Percentiles rank a stretch among this genome's conserved stretches.
Conservation (phyloP, 1,140 invertebrate genomes). For the Lordiphosa stackelbergi region DNA sequence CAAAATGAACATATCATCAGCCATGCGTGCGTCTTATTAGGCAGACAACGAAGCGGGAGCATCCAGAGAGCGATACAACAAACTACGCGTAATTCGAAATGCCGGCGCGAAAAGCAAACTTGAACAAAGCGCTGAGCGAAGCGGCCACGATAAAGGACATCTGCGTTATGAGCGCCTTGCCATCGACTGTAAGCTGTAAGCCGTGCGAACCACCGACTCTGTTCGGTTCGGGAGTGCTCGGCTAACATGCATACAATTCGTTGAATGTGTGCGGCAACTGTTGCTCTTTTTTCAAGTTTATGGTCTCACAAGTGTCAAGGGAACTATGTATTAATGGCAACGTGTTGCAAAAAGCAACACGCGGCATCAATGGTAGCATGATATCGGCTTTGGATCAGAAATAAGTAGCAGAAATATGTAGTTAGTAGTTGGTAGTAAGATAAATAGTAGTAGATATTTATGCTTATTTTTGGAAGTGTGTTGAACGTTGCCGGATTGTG, state of each 20-base stretch:
- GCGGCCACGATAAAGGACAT: slow-evolving; percentile 68
- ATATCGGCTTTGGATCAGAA: slow-evolving; percentile 21
- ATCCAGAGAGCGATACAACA: slow-evolving; percentile 2
- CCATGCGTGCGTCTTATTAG: slow-evolving; percentile 52
- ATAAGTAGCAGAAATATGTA: slow-evolving; percentile 32
- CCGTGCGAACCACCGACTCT: slow-evolving; percentile 9
- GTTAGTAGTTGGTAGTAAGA: slow-evolving; percentile 10
- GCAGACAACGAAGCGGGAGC: slow-evolving; percentile 14
- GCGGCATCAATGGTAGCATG: slow-evolving; percentile 14
- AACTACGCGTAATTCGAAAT: slow-evolving; percentile 24
- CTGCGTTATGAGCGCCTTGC: slow-evolving; percentile 61
- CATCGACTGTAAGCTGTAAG: slow-evolving; percentile 10
- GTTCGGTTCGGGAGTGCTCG: slow-evolving; percentile 29
- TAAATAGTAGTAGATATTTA: too few species aligned
- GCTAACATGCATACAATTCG: slow-evolving; percentile 13
- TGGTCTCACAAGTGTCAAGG: slow-evolving; percentile 75
- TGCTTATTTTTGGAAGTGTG: too few species aligned
- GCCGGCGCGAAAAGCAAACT: slow-evolving; percentile 48
- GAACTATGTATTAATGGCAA: slow-evolving; percentile 74
- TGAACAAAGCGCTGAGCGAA: slow-evolving; percentile 22
- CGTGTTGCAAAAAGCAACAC: slow-evolving; percentile 56
- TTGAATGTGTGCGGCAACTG: slow-evolving; percentile 56
- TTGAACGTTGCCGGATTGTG: slow-evolving; percentile 22
- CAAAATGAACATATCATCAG: slow-evolving; percentile 70
- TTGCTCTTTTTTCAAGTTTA: slow-evolving; percentile 76